Evolutionary conservation across 2,888 invertebrate genomes (phyloP), one percentile per base, ranked within the genome.

Genomic region (Melangyna quadrimaculata): DNA sequence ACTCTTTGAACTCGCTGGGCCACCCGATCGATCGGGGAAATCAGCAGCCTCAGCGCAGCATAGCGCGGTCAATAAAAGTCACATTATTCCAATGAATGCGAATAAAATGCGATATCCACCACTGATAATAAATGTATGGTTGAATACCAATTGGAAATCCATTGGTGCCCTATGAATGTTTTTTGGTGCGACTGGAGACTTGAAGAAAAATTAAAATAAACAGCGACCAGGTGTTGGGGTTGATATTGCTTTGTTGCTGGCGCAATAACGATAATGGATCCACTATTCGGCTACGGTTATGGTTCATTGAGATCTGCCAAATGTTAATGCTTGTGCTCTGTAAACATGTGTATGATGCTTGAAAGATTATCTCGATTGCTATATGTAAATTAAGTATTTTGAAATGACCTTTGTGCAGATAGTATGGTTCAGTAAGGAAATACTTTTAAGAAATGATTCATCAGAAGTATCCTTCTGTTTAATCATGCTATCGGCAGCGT

Each of bases 31-130:
- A n/a, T n/a, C n/a, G 27, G 43, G 24, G 37, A 69, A 67, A 48
- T 40, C 37, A 67, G 57, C 7, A 43, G 53, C 45, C 67, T 19
- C 61, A 45, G 22, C n/a, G 3, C 19, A 43, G 63, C 45, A 74
- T n/a, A n/a, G n/a, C n/a, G 53, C 55, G 78, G 69, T 69, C 78
- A 69, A 82, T 82, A 82, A 82, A 78, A 78, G 82, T 82, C 78
- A 78, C 78, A 78, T 82, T 73, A 82, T 53, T 72, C 69, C 59
- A 73, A 82, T 78, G 48, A 82, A 78, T 73, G 78, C 69, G 59
- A 40, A 78, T 37, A 73, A 78, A 82, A 53, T 69, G 45, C 19
- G 69, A 82, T 82, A 53, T 82, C 43, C 61, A 61, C 22, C n/a
- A 61, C 55, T 69, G 82, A 82, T 82, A 69, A 51, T 27, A 6